Base-by-base conservation (phyloP, 2,797 vertebrate species). In the Pachyuromys duprasi region DNA sequence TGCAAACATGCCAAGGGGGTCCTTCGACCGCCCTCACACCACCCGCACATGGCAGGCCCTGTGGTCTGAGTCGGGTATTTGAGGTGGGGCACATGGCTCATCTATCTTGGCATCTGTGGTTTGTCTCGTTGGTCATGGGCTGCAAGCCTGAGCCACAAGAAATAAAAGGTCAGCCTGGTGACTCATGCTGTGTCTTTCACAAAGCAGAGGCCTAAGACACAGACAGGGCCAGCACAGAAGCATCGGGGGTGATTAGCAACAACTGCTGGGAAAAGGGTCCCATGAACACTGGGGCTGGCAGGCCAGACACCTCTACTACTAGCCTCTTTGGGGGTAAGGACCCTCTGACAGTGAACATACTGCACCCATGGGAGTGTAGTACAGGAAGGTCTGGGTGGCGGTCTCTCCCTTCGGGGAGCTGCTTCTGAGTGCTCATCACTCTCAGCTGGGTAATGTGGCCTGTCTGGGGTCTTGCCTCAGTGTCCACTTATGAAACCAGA, bases 51-150 rank as follows among this genome's bases (percentile, higher is more conserved):
- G 33, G 36, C 26, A 88, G 57, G 57, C 18, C 20, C 75, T 9
- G 36, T 20, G 15, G 65, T 87, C 70, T 45, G 28, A 0, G 65
- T 67, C 15, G 0, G 22, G 39, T 75, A n/a, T 20, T 5, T 22
- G 33, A 89, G 39, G 9, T 62, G 20, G 24, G 28, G 65, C 36
- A 3, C 1, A 0, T 0, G 20, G 55, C 70, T 86, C 0, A 0
- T 74, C 65, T n/a, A 1, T 60, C 63, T 15, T 0, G 18, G n/a
- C 17, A 24, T 63, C 36, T 57, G 75, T 13, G 26, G 24, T 8
- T 65, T 33, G 14, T 67, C 67, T 62, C 22, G 0, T 11, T 0
- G 45, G 69, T 75, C 42, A 5, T 1, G 28, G 6, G 87, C 69
- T 75, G 24, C 39, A 39, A 89, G n/a, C 74, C 72, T 67, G 84